Evolutionary conservation across 2,888 invertebrate species (phyloP).

Genomic region (Galeopsomyia nigrocyanea): DNA sequence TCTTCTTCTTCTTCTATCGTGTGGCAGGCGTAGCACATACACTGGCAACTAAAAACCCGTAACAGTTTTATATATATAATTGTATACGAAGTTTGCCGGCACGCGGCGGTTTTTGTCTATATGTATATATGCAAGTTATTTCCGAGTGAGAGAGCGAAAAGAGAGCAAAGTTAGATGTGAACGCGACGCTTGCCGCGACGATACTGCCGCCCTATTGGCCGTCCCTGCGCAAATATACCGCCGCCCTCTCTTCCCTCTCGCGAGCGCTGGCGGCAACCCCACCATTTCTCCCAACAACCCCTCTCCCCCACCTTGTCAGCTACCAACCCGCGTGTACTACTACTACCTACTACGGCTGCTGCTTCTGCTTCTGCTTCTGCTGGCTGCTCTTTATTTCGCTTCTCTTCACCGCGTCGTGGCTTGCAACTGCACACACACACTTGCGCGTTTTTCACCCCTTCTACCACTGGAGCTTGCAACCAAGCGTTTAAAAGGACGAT

Average conservation of each 20-base stretch:
- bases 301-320: no score
- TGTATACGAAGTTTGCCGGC: not conserved
- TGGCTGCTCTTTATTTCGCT: conserved; percentile 22
- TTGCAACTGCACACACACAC: not conserved
- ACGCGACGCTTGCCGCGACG: conserved; percentile 67
- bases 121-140: not conserved
- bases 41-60: not conserved
- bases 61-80: not conserved
- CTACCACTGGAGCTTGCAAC: no score
- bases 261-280: conserved; percentile 30
- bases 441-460: no score
- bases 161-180: conserved; percentile 47
- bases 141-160: not conserved
- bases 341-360: no score
- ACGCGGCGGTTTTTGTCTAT: not conserved
- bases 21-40: conserved; percentile 26
- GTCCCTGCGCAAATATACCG: conserved; percentile 69
- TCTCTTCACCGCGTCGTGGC: conserved; percentile 14
- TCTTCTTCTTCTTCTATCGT: conserved; percentile 20
- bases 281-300: conserved; percentile 49
- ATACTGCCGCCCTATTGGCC: conserved; percentile 69
- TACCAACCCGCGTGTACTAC: no score
- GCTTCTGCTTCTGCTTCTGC: no score
- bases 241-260: conserved; percentile 62
- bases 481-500: no score